A percentile compares a stretch with the other conserved stretches of the same genome.
These are phyloP conservation scores for Melipona bicolor DNA, from an alignment of 2,888 invertebrate genomes.

Conservation along the genomic window DNA sequence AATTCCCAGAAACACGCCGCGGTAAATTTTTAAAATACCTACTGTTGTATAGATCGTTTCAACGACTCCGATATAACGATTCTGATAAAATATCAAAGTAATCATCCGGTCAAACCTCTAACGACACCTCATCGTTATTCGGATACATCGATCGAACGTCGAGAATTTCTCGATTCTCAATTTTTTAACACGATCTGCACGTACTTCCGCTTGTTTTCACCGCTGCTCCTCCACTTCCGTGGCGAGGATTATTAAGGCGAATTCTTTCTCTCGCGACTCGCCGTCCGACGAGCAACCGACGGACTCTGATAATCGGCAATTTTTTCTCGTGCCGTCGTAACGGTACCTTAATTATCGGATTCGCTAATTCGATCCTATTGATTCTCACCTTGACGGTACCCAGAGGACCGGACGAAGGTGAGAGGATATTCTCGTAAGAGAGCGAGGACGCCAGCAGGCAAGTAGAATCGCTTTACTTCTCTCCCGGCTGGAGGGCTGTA, in stretches of 20 bases:
- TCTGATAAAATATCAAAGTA: background rate
- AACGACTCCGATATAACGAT: background rate
- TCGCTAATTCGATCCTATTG: slow-evolving; percentile 62
- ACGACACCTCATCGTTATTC: background rate
- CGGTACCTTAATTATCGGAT: slow-evolving; percentile 56
- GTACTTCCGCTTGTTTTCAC: background rate
- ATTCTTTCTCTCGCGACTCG: background rate
- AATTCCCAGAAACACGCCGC: background rate
- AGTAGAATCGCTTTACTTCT: slow-evolving; percentile 71
- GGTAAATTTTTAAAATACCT: background rate
- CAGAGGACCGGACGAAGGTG: slow-evolving; percentile 57
- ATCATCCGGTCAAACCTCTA: background rate
- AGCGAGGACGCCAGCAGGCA: slow-evolving; percentile 64
- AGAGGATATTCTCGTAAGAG: slow-evolving; percentile 59
- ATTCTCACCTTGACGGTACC: slow-evolving; percentile 64
- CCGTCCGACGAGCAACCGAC: background rate
- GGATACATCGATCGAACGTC: background rate
- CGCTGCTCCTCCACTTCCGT: background rate
- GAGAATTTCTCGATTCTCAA: background rate
- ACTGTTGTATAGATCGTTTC: background rate
- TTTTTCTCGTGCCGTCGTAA: slow-evolving; percentile 3
- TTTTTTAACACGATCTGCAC: background rate
- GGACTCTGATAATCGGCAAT: slow-evolving; percentile 32
- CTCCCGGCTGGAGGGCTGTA: slow-evolving; percentile 69
- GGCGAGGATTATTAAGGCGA: background rate